Evolutionary conservation across 2,888 invertebrate genomes (phyloP).

Genomic region (Orthosia incerta): DNA sequence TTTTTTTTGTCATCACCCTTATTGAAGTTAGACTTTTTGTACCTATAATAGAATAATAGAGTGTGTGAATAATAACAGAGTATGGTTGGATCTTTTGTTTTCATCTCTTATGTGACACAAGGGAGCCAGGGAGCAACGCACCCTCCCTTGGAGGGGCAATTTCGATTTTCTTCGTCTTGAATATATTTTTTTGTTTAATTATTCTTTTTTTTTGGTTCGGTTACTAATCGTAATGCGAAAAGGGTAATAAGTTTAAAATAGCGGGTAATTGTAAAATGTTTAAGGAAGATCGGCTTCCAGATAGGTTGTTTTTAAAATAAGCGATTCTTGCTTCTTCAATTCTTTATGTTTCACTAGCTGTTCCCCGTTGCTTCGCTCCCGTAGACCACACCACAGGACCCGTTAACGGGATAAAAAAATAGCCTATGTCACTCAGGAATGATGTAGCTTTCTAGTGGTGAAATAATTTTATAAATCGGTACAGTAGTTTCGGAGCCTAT

Average conservation of each 20-base stretch:
- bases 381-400: too few species aligned
- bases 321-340: slow-evolving; percentile 4
- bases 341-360: too few species aligned
- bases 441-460: too few species aligned
- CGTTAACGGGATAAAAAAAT: too few species aligned
- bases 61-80: not conserved
- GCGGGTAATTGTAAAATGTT: slow-evolving; percentile 51
- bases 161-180: slow-evolving; percentile 69
- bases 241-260: slow-evolving; percentile 59
- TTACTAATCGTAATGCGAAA: slow-evolving; percentile 62
- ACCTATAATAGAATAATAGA: not conserved
- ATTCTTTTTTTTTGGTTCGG: slow-evolving; percentile 58
- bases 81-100: slow-evolving; percentile 12
- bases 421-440: too few species aligned
- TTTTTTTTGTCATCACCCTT: too few species aligned
- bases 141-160: slow-evolving; percentile 64
- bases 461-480: too few species aligned
- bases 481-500: too few species aligned
- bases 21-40: too few species aligned
- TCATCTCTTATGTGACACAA: slow-evolving; percentile 27
- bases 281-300: slow-evolving; percentile 27
- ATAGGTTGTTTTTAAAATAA: slow-evolving; percentile 17
- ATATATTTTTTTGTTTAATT: slow-evolving; percentile 67
- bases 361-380: too few species aligned
- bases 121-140: slow-evolving; percentile 70